Percentiles rank a stretch among this genome's conserved stretches.
phyloP scores from a whole-genome alignment of 2,888 invertebrate species.

The Meta bourneti region DNA sequence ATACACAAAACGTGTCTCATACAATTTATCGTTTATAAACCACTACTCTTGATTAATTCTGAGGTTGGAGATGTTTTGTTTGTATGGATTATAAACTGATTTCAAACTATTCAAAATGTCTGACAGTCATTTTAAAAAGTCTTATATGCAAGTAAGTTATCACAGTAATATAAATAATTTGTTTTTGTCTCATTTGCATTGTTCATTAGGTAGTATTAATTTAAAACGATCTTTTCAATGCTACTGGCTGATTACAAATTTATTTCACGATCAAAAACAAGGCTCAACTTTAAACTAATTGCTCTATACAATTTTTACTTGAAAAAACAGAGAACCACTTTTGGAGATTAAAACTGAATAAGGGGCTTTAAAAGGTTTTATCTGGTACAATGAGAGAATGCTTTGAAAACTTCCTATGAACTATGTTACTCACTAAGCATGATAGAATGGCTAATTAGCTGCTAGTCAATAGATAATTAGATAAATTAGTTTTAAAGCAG shows the following conservation, averaged over 20 bases:
- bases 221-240: neutral
- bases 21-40: no score
- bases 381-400: neutral
- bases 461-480: neutral
- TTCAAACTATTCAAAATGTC: no score
- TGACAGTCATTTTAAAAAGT: no score
- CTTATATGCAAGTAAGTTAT: no score
- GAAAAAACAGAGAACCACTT: neutral
- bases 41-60: no score
- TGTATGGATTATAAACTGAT: no score
- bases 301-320: neutral
- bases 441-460: neutral
- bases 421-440: neutral
- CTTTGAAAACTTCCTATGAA: neutral
- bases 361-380: neutral
- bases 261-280: neutral
- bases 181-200: neutral
- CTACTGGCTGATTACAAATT: neutral
- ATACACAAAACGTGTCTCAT: no score
- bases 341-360: neutral
- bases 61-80: no score
- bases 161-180: neutral
- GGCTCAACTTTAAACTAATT: neutral
- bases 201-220: neutral
- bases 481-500: constrained; percentile 1